Conservation (phyloP, 1,140 invertebrate species). For the Heliconius nattereri region DNA sequence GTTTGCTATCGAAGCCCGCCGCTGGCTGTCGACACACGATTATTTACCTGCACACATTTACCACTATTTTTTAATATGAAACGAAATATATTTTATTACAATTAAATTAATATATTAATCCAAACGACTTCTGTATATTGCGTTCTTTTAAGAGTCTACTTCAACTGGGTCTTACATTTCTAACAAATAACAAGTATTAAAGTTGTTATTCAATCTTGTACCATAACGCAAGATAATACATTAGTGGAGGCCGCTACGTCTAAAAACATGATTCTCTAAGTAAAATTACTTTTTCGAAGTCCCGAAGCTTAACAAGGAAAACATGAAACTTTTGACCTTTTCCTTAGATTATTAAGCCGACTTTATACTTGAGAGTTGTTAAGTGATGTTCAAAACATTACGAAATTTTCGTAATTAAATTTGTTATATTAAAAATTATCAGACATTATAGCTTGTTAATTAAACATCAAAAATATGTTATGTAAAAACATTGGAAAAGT, state of each 20-base stretch:
- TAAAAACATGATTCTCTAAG: slow-evolving; percentile 43
- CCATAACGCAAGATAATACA: slow-evolving; percentile 26
- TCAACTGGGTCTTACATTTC: background rate
- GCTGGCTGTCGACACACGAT: slow-evolving; percentile 34
- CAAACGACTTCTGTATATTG: background rate
- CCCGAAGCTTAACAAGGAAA: slow-evolving; percentile 58
- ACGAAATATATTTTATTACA: background rate
- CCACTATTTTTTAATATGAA: background rate
- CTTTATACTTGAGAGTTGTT: slow-evolving; percentile 41
- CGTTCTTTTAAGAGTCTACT: background rate
- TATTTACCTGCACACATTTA: slow-evolving; percentile 19
- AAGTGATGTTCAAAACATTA: slow-evolving; percentile 35
- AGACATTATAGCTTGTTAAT: background rate
- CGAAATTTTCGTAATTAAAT: slow-evolving; percentile 33
- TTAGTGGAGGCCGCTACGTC: slow-evolving; percentile 25
- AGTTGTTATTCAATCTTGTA: slow-evolving; percentile 22
- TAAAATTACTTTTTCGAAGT: slow-evolving; percentile 55
- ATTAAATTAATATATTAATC: background rate
- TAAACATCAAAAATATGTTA: background rate
- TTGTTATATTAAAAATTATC: slow-evolving; percentile 11
- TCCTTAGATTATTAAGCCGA: slow-evolving; percentile 45
- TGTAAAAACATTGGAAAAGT: background rate
- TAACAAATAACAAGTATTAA: slow-evolving; percentile 20
- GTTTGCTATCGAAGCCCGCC: slow-evolving; percentile 37
- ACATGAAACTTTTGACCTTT: slow-evolving; percentile 59